Conservation (phyloP, 2,797 vertebrate species). For the Falco berigora region DNA sequence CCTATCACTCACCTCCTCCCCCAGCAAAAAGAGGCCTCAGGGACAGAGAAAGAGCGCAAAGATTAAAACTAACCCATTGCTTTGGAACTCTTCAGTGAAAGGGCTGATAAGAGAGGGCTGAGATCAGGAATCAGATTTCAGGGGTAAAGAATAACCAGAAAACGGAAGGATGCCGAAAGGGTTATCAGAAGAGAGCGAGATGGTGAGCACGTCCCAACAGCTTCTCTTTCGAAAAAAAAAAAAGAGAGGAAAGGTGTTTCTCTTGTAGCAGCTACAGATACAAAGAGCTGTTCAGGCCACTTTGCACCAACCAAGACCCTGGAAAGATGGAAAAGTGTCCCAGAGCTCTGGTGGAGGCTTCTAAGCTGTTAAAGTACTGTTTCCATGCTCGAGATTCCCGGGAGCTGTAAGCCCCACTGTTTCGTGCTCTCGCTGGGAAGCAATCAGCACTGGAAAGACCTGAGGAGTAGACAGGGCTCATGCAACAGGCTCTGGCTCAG, state of each 20-base stretch:
- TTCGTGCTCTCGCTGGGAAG: neutral
- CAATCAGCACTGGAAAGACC: neutral
- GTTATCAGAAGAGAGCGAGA: neutral
- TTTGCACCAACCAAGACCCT: neutral
- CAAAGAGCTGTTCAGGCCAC: constrained; percentile 1
- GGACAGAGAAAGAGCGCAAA: constrained; percentile 8
- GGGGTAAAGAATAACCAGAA: constrained; percentile 42
- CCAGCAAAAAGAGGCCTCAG: neutral
- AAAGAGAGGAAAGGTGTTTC: neutral
- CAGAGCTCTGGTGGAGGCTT: neutral
- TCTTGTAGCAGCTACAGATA: neutral
- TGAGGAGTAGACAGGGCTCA: neutral
- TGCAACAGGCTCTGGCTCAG: neutral
- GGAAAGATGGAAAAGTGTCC: neutral
- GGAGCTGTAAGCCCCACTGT: neutral
- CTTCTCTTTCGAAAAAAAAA: neutral
- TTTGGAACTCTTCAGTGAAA: constrained; percentile 24
- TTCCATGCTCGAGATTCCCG: neutral
- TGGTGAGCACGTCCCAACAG: constrained; percentile 29
- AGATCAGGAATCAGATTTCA: constrained; percentile 56
- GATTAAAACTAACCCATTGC: constrained; percentile 33
- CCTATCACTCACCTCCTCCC: constrained; percentile 41
- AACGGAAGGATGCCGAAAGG: constrained; percentile 34
- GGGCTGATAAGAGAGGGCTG: constrained; percentile 31
- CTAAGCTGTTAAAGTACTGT: neutral